Evolutionary conservation across 2,888 invertebrate genomes (phyloP).

Genomic region (Scaptomyza caliginosa): DNA sequence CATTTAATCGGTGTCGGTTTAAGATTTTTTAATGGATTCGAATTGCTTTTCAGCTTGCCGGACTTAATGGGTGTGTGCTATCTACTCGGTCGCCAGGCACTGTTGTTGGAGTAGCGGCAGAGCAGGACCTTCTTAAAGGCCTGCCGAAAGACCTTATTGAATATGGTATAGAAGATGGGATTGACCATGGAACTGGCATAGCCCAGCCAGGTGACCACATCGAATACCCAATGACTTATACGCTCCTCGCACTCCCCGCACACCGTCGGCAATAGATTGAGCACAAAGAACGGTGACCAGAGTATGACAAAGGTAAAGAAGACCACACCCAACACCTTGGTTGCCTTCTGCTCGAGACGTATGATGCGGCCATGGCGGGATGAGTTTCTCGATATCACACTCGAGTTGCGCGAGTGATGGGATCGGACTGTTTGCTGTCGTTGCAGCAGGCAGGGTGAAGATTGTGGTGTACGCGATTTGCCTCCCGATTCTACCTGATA

Average conservation of each 20-base stretch:
- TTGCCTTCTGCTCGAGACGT: constrained; percentile 96
- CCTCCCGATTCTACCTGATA: constrained; percentile 48
- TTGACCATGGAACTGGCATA: constrained; percentile 98
- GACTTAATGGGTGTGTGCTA: constrained; percentile 81
- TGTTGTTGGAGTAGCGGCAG: constrained; percentile 88
- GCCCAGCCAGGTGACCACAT: constrained; percentile 95
- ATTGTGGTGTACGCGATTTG: constrained; percentile 85
- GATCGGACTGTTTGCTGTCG: constrained; percentile 87
- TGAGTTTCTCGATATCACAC: constrained; percentile 91
- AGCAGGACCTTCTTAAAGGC: constrained; percentile 94
- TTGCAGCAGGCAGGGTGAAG: constrained; percentile 86
- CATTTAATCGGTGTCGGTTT: constrained; percentile 60
- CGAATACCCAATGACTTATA: constrained; percentile 91
- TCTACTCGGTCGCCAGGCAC: constrained; percentile 86
- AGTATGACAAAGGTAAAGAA: constrained; percentile 97
- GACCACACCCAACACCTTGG: constrained; percentile 96
- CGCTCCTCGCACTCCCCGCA: constrained; percentile 92
- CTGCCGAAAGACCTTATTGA: constrained; percentile 96
- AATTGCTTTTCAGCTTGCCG: constrained; percentile 44
- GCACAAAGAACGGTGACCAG: constrained; percentile 98
- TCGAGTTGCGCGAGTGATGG: constrained; percentile 91
- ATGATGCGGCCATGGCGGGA: constrained; percentile 93
- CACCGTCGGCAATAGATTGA: constrained; percentile 93
- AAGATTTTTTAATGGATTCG: constrained; percentile 26
- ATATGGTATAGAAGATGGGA: constrained; percentile 97